Percentiles rank a stretch among this genome's conserved stretches.
Conservation (phyloP, 1,140 invertebrate species). For the Limonius californicus region DNA sequence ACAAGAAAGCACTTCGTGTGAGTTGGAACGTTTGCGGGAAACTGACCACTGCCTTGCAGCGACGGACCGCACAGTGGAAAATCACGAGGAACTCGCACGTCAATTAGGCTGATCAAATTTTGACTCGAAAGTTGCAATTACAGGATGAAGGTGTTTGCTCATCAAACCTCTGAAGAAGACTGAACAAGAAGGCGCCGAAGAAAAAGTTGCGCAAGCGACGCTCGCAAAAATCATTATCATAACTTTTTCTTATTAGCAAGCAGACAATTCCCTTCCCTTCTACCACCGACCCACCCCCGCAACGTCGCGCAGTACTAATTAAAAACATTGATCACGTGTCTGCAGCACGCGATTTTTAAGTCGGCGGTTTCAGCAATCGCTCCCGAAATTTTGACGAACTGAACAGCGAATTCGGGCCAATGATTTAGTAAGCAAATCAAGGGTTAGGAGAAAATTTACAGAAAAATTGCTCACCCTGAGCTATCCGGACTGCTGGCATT, state of each 20-base stretch:
- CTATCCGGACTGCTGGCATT: conserved; percentile 90
- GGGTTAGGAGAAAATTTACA: too few relatives aligned
- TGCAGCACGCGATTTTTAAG: conserved; percentile 30
- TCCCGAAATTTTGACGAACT: conserved; percentile 17
- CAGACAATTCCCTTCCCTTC: conserved; percentile 31
- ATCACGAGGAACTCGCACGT: neutral
- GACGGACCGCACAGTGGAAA: neutral
- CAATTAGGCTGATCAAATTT: neutral
- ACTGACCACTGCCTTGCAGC: conserved; percentile 4
- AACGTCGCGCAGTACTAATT: conserved; percentile 30
- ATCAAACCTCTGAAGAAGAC: conserved; percentile 22
- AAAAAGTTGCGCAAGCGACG: conserved; percentile 40
- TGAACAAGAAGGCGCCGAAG: conserved; percentile 18
- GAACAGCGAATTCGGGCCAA: too few relatives aligned
- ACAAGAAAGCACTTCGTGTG: neutral
- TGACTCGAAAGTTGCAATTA: conserved; percentile 4
- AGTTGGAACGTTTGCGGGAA: neutral
- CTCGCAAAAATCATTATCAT: conserved; percentile 43
- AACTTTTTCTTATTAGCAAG: conserved; percentile 42
- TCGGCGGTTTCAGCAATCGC: conserved; percentile 10
- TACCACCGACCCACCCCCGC: conserved; percentile 22
- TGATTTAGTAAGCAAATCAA: neutral
- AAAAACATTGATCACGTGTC: conserved; percentile 38
- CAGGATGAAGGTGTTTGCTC: neutral
- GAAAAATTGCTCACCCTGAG: conserved; percentile 70